A percentile compares a stretch with the other conserved stretches of the same genome.
phyloP scores from a whole-genome alignment of 2,888 invertebrate genomes.

The Nipponacmea schrenckii region DNA sequence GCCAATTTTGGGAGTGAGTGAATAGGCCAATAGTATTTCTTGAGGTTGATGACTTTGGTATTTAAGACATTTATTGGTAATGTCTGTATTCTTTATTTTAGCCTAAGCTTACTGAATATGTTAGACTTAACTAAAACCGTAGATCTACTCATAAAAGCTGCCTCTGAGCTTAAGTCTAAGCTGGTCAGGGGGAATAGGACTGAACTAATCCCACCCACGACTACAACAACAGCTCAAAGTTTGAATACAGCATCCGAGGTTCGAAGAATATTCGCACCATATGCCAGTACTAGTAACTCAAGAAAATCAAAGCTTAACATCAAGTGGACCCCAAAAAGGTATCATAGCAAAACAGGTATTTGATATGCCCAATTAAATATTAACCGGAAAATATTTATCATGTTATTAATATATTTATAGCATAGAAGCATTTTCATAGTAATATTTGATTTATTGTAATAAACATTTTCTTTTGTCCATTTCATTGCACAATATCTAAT shows the following conservation, averaged over 20 bases:
- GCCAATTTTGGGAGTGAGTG: neutral
- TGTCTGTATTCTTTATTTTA: constrained; percentile 3
- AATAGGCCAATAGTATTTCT: neutral
- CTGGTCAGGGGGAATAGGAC: neutral
- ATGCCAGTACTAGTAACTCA: neutral
- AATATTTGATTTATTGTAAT: neutral
- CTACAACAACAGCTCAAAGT: neutral
- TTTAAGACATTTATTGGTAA: constrained; percentile 3
- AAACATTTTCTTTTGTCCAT: neutral
- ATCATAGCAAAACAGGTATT: neutral
- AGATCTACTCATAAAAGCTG: neutral
- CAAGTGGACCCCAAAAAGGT: neutral
- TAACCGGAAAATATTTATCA: neutral
- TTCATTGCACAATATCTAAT: constrained; percentile 3
- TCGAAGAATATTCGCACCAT: neutral
- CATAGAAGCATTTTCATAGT: constrained; percentile 1
- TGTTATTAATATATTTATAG: too few relatives aligned
- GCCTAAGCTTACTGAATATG: neutral
- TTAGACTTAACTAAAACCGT: neutral
- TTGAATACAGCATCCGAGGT: neutral
- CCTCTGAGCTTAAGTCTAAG: neutral
- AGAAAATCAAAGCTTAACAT: neutral
- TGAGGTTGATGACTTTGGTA: neutral
- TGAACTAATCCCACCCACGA: neutral
- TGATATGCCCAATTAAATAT: neutral